These are phyloP conservation scores for Cosmorhoe ocellata DNA, from an alignment of 2,888 invertebrate genomes.

Conservation along the genomic window DNA sequence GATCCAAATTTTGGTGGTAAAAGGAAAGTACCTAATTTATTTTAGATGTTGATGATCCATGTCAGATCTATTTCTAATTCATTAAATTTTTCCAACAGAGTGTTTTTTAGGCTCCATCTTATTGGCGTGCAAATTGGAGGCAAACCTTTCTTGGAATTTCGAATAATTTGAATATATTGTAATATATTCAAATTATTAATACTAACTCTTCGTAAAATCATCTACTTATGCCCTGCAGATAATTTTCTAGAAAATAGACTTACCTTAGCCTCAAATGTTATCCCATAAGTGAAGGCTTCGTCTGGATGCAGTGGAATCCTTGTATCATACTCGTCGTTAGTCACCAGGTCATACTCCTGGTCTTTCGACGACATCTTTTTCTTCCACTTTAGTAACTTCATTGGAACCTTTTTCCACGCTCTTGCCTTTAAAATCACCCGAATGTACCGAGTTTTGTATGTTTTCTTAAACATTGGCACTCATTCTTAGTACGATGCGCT, in stretches of 20 bases:
- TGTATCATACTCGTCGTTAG: slow-evolving; percentile 97
- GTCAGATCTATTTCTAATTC: slow-evolving; percentile 32
- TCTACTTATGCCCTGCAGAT: too few relatives aligned
- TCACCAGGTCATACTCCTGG: slow-evolving; percentile 93
- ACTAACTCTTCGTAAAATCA: too few relatives aligned
- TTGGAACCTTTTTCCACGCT: slow-evolving; percentile 67
- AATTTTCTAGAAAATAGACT: too few relatives aligned
- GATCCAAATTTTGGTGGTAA: too few relatives aligned
- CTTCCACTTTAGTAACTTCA: slow-evolving; percentile 74
- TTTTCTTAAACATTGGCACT: slow-evolving; percentile 68
- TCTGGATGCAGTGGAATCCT: slow-evolving; percentile 98
- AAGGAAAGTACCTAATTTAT: too few relatives aligned
- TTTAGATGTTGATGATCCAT: too few relatives aligned
- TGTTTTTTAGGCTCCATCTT: slow-evolving; percentile 30
- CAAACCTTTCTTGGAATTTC: too few relatives aligned
- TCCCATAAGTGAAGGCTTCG: slow-evolving; percentile 98
- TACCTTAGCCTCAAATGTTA: slow-evolving; percentile 98
- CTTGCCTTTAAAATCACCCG: slow-evolving; percentile 63
- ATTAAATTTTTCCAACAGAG: slow-evolving; percentile 37
- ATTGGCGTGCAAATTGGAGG: slow-evolving; percentile 22
- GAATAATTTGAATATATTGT: too few relatives aligned
- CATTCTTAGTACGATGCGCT: slow-evolving; percentile 36
- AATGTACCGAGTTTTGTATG: slow-evolving; percentile 63
- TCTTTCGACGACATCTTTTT: slow-evolving; percentile 92
- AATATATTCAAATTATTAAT: too few relatives aligned